These are phyloP conservation scores for Chrysocyon brachyurus DNA, from an alignment of 2,797 vertebrate species.

Conservation along the genomic window DNA sequence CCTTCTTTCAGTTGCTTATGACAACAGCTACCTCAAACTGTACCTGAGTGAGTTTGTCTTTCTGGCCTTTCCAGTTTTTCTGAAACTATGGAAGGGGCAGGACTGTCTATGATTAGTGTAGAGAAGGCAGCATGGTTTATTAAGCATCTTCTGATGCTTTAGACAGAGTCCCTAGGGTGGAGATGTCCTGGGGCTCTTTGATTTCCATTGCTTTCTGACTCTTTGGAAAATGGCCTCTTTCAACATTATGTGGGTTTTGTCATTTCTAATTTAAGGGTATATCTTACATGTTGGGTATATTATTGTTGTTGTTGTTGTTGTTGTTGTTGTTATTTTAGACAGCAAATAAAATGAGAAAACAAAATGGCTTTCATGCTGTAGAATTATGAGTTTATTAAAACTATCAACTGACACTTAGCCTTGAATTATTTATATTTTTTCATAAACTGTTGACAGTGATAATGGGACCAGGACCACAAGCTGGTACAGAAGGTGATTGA, in stretches of 20 bases:
- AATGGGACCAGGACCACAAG: not conserved
- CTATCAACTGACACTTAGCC: constrained; percentile 18
- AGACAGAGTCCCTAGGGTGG: not conserved
- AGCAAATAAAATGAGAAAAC: not conserved
- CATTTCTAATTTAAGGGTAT: constrained; percentile 12
- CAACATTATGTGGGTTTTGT: not conserved
- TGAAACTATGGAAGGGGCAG: not conserved
- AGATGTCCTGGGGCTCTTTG: not conserved
- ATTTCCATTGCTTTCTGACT: not conserved
- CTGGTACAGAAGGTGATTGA: not conserved
- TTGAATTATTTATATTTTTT: constrained; percentile 61
- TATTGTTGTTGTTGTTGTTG: not conserved
- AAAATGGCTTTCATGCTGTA: constrained; percentile 24
- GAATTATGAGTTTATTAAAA: constrained; percentile 40
- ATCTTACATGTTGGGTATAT: not conserved
- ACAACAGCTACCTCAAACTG: not conserved
- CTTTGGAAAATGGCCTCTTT: constrained; percentile 18
- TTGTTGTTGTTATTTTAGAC: constrained; percentile 39
- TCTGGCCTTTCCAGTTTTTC: not conserved
- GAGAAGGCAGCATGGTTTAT: not conserved
- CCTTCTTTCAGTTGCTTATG: not conserved
- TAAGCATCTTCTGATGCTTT: not conserved
- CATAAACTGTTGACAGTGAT: constrained; percentile 14
- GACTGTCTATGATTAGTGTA: not conserved
- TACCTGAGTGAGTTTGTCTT: not conserved